These are phyloP conservation scores for Perca fluviatilis DNA, from an alignment of 2,113 vertebrate genomes.

Conservation along the genomic window DNA sequence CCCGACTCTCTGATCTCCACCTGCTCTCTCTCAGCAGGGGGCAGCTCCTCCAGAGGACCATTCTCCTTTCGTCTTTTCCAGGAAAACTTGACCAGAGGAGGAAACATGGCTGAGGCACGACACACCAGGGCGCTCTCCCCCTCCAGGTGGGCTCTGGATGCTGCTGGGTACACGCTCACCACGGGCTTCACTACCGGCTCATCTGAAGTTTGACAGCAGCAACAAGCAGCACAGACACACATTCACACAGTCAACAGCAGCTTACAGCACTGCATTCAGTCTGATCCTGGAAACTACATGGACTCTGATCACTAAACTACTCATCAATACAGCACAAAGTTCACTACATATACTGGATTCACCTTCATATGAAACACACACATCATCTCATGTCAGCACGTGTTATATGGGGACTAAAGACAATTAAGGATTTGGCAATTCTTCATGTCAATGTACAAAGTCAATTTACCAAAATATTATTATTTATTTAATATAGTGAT, in stretches of 20 bases:
- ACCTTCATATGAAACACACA: too few species aligned
- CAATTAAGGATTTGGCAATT: too few species aligned
- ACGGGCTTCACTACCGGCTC: constrained; percentile 11
- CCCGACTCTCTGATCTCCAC: constrained; percentile 19
- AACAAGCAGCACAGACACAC: constrained; percentile 1
- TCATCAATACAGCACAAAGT: background rate
- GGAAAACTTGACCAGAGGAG: too few species aligned
- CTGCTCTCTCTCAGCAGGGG: background rate
- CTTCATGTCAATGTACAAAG: too few species aligned
- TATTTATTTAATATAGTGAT: too few species aligned
- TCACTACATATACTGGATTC: too few species aligned
- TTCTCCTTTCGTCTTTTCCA: constrained; percentile 30
- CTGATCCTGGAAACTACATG: constrained; percentile 4
- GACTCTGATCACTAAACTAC: background rate
- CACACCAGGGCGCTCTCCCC: too few species aligned
- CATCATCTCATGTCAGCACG: too few species aligned
- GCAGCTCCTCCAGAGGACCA: background rate
- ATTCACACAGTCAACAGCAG: background rate
- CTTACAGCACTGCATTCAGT: constrained; percentile 2
- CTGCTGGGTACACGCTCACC: constrained; percentile 49
- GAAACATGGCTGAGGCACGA: too few species aligned
- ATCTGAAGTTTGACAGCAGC: background rate
- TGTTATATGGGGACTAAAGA: too few species aligned
- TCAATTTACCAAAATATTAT: too few species aligned
- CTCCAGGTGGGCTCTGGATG: constrained; percentile 3